Evolutionary conservation across 2,888 invertebrate genomes (phyloP).

Genomic region (Macaria liturata): DNA sequence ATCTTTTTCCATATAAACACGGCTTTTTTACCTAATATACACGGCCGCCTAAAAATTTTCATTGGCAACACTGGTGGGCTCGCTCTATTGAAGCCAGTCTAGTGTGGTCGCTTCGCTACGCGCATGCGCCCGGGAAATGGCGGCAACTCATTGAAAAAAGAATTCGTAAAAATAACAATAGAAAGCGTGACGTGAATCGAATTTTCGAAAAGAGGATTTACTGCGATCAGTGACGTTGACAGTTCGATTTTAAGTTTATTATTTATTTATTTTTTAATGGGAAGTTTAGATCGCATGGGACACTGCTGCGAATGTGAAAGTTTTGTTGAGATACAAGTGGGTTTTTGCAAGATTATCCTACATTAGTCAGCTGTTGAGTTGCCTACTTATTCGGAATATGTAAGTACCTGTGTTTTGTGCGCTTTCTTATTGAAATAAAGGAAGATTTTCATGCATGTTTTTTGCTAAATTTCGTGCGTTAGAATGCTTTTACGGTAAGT

Average conservation of each 20-base stretch:
- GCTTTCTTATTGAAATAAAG: too few species aligned
- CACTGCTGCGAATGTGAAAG: constrained; percentile 65
- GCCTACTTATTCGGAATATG: constrained; percentile 13
- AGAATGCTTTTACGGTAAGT: too few species aligned
- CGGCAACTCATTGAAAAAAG: constrained; percentile 39
- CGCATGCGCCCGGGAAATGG: constrained; percentile 58
- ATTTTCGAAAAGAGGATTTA: constrained; percentile 10
- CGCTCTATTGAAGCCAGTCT: constrained; percentile 62
- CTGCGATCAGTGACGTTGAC: constrained; percentile 16
- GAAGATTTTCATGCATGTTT: too few species aligned
- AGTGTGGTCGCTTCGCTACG: constrained; percentile 52
- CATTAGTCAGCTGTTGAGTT: constrained; percentile 23
- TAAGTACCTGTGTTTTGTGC: constrained; percentile 12
- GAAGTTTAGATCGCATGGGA: constrained; percentile 5
- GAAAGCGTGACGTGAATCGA: constrained; percentile 24
- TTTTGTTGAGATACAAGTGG: constrained; percentile 40
- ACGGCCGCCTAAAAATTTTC: too few species aligned
- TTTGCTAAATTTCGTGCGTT: too few species aligned
- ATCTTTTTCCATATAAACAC: too few species aligned
- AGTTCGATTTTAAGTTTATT: not conserved
- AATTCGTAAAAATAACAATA: constrained; percentile 41
- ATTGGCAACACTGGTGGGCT: too few species aligned
- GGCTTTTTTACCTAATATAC: too few species aligned
- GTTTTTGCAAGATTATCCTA: constrained; percentile 13
- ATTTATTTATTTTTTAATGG: not conserved